Evolutionary conservation across 53 echinoderm and acorn worm genomes (phyloP).

Genomic region (Astropecten irregularis): DNA sequence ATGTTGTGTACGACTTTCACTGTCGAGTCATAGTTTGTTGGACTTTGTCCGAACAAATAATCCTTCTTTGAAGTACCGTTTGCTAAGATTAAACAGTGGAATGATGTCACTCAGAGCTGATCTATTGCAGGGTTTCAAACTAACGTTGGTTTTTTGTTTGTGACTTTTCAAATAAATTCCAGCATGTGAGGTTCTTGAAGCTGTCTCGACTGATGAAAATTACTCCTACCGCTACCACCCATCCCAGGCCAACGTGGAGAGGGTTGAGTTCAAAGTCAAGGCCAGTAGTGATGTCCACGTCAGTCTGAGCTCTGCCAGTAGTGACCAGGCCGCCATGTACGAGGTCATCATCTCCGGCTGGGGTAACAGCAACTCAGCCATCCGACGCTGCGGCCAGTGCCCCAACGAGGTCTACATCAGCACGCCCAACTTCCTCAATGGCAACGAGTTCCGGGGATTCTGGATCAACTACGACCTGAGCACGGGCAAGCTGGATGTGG

Average conservation of each 20-base stretch:
- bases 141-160: too few relatives aligned
- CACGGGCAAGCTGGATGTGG: constrained; percentile 62
- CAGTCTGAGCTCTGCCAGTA: constrained; percentile 53
- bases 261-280: constrained; percentile 70
- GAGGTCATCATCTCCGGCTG: constrained; percentile 81
- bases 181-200: constrained; percentile 48
- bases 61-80: too few relatives aligned
- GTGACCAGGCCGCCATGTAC: constrained; percentile 57
- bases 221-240: constrained; percentile 70
- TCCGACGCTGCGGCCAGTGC: constrained; percentile 59
- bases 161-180: neutral
- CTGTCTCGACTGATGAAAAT: constrained; percentile 25
- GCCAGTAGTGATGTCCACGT: constrained; percentile 71
- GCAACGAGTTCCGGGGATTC: constrained; percentile 70
- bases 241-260: constrained; percentile 34
- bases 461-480: constrained; percentile 62
- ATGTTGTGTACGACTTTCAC: too few relatives aligned
- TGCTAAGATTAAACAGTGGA: too few relatives aligned
- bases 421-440: constrained; percentile 56
- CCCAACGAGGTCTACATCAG: constrained; percentile 37
- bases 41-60: too few relatives aligned
- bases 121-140: too few relatives aligned
- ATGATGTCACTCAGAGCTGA: too few relatives aligned
- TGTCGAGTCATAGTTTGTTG: too few relatives aligned
- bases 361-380: constrained; percentile 66